These are phyloP conservation scores for Sternarchorhynchus goeldii DNA, from an alignment of 2,797 vertebrate species.

Conservation along the genomic window DNA sequence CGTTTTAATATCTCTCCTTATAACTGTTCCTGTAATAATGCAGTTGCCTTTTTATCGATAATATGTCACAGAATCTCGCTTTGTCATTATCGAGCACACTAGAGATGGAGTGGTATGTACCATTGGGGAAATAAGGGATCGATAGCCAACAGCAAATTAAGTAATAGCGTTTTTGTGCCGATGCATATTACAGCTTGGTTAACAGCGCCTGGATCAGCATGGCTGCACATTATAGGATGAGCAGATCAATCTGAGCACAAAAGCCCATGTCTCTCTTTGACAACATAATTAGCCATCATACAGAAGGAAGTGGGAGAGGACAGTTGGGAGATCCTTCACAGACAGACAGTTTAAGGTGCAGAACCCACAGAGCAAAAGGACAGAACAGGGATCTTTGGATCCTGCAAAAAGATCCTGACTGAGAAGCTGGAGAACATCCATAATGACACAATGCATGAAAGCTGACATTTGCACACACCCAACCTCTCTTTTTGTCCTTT, in stretches of 20 bases:
- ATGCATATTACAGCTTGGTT: slow-evolving; percentile 64
- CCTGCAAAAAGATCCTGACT: not conserved
- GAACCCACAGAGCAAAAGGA: slow-evolving; percentile 14
- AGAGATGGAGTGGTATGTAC: slow-evolving; percentile 45
- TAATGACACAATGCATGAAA: too few relatives aligned
- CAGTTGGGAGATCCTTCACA: slow-evolving; percentile 41
- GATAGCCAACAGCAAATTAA: slow-evolving; percentile 67
- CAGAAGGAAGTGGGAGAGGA: slow-evolving; percentile 42
- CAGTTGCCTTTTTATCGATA: slow-evolving; percentile 57
- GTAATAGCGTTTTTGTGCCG: slow-evolving; percentile 65
- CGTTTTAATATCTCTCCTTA: slow-evolving; percentile 50
- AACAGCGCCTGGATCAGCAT: slow-evolving; percentile 53
- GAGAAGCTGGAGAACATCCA: not conserved
- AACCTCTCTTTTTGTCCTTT: too few relatives aligned
- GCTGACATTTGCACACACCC: too few relatives aligned
- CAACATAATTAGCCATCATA: slow-evolving; percentile 56
- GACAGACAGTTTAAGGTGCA: slow-evolving; percentile 42
- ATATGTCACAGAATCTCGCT: slow-evolving; percentile 59
- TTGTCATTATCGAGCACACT: slow-evolving; percentile 56
- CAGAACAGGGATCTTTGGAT: slow-evolving; percentile 8
- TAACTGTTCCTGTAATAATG: slow-evolving; percentile 54
- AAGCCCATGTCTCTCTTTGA: slow-evolving; percentile 45
- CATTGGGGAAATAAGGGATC: slow-evolving; percentile 59
- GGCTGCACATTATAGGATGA: slow-evolving; percentile 37
- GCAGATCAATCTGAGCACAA: slow-evolving; percentile 57